A percentile compares a stretch with the other conserved stretches of the same genome.
phyloP scores from a whole-genome alignment of 2,888 invertebrate species.

The Icerya purchasi region DNA sequence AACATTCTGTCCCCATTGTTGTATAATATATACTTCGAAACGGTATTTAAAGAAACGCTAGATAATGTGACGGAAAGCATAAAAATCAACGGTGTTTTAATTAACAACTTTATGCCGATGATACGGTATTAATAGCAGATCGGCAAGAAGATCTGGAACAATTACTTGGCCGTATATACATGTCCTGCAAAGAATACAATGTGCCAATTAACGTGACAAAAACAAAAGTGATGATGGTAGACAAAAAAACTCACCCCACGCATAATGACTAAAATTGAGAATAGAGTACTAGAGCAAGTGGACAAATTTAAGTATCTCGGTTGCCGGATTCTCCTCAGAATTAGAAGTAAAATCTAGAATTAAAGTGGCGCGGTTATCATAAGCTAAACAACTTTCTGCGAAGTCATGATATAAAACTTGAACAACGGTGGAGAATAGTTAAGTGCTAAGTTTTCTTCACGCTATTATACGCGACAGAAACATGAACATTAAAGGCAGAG shows the following conservation, averaged over 20 bases:
- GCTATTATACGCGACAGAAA: neutral
- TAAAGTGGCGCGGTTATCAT: neutral
- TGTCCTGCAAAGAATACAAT: too few species aligned
- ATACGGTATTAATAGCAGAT: too few species aligned
- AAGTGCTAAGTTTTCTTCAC: neutral
- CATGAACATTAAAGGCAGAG: neutral
- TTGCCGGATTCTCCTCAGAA: neutral
- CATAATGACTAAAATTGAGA: neutral
- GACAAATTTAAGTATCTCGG: neutral
- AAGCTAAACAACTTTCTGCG: neutral
- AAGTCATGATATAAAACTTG: neutral
- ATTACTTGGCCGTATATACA: too few species aligned
- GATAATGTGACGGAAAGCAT: too few species aligned
- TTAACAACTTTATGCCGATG: too few species aligned
- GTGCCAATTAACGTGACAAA: too few species aligned
- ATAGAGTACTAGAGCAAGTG: neutral
- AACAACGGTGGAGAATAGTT: neutral
- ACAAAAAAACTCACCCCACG: neutral
- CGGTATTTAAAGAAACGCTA: too few species aligned
- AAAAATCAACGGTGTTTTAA: too few species aligned
- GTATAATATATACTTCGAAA: too few species aligned
- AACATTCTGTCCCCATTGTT: too few species aligned
- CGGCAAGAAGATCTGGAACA: too few species aligned
- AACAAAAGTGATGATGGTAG: neutral
- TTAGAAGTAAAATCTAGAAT: neutral